Percentiles rank a stretch among this genome's conserved stretches.
Evolutionary conservation across 2,888 invertebrate species (phyloP).

Genomic region (Chrysolina haemoptera): DNA sequence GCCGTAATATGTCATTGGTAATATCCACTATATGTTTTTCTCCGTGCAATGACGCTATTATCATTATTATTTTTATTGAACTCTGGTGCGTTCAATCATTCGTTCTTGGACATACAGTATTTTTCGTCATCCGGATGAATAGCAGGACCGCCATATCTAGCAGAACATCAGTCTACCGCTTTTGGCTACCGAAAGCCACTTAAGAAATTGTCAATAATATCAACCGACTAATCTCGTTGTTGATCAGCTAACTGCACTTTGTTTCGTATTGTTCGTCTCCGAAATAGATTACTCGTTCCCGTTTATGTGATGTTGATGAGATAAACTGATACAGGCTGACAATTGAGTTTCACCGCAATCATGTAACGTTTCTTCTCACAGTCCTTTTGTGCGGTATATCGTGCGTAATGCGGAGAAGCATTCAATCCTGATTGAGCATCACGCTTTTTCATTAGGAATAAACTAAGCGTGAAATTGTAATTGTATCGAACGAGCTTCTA

Average conservation of each 20-base stretch:
- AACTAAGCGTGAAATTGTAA: neutral
- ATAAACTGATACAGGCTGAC: neutral
- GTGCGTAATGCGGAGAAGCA: neutral
- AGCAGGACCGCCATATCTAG: neutral
- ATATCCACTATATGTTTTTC: too few species aligned
- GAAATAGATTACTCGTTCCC: conserved; percentile 2
- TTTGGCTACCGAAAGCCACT: conserved; percentile 7
- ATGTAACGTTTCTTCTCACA: neutral
- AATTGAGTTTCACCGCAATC: conserved; percentile 12
- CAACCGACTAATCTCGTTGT: neutral
- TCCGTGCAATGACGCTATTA: too few species aligned
- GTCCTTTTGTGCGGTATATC: conserved; percentile 7
- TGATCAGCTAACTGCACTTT: conserved; percentile 13
- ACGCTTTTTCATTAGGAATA: neutral
- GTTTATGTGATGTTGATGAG: neutral
- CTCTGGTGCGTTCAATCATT: neutral
- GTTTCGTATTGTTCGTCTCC: conserved; percentile 12
- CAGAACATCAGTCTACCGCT: neutral
- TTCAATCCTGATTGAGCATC: neutral
- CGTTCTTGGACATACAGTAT: neutral
- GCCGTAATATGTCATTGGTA: too few species aligned
- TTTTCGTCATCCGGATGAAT: neutral
- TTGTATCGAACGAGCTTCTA: neutral
- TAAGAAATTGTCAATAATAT: conserved; percentile 16
- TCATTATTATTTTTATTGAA: too few species aligned